These are phyloP conservation scores for Adoxophyes honmai DNA, from an alignment of 1,140 invertebrate genomes.

Conservation along the genomic window DNA sequence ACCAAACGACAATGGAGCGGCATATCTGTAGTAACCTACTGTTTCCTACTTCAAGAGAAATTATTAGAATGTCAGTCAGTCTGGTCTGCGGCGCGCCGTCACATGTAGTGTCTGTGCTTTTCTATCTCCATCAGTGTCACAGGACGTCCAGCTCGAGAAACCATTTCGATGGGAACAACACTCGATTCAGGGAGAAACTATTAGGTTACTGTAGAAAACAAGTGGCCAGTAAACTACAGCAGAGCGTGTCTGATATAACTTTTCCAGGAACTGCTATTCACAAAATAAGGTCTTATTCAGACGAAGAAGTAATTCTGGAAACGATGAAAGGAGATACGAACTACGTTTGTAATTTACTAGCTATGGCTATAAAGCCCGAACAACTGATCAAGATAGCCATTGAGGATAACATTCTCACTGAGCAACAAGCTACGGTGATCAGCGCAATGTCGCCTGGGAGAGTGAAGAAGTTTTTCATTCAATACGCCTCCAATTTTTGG, in stretches of 20 bases:
- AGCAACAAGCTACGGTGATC: constrained; percentile 30
- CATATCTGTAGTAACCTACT: constrained; percentile 51
- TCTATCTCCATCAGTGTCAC: constrained; percentile 64
- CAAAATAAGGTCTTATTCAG: constrained; percentile 50
- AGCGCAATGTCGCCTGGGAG: constrained; percentile 38
- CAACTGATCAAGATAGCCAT: constrained; percentile 47
- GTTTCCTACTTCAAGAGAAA: constrained; percentile 51
- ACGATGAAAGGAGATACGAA: constrained; percentile 54
- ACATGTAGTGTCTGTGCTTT: constrained; percentile 52
- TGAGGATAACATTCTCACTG: constrained; percentile 42
- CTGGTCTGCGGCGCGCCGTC: constrained; percentile 55
- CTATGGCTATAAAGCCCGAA: constrained; percentile 61
- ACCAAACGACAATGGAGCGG: constrained; percentile 60
- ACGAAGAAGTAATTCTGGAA: constrained; percentile 57
- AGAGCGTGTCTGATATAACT: constrained; percentile 55
- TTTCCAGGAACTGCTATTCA: constrained; percentile 44
- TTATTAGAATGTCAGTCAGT: constrained; percentile 57
- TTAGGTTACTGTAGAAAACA: constrained; percentile 56
- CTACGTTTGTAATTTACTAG: constrained; percentile 59
- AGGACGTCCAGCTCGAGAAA: constrained; percentile 48
- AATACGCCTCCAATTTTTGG: constrained; percentile 60
- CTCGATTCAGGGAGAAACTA: constrained; percentile 57
- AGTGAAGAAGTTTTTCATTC: constrained; percentile 50
- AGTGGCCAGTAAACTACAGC: constrained; percentile 42
- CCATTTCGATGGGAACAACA: constrained; percentile 57